Conservation (phyloP, 2,888 invertebrate species). For the Pedicia rivosa region DNA sequence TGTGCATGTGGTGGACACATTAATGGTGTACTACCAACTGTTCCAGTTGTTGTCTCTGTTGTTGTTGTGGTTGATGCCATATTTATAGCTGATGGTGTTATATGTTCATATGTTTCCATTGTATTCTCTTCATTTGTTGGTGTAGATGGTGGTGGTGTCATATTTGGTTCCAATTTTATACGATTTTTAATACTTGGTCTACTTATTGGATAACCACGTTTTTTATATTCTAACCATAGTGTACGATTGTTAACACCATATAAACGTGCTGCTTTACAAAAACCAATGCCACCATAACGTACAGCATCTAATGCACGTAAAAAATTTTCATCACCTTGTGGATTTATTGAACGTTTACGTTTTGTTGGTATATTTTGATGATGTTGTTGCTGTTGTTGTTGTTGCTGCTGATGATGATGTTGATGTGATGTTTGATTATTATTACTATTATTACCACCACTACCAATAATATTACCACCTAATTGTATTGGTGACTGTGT, state of each 20-base stretch:
- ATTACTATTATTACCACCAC: constrained; percentile 8
- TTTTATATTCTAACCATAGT: constrained; percentile 71
- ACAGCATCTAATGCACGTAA: constrained; percentile 68
- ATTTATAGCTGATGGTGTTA: constrained; percentile 24
- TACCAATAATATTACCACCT: constrained; percentile 7
- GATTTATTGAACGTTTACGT: constrained; percentile 58
- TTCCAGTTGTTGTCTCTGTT: constrained; percentile 31
- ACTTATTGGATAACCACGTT: constrained; percentile 67
- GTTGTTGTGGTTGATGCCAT: constrained; percentile 32
- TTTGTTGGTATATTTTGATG: constrained; percentile 32
- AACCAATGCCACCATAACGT: constrained; percentile 66
- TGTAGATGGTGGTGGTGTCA: constrained; percentile 39
- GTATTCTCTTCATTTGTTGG: constrained; percentile 30
- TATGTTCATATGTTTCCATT: constrained; percentile 28
- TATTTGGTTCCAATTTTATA: constrained; percentile 48
- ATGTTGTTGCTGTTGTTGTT: constrained; percentile 7
- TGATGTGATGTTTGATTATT: constrained; percentile 18
- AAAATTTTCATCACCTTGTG: constrained; percentile 71
- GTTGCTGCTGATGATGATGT: constrained; percentile 16
- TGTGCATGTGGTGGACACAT: constrained; percentile 44
- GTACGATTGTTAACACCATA: constrained; percentile 77
- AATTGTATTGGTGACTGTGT: constrained; percentile 29
- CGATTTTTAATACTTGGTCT: constrained; percentile 62
- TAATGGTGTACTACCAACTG: constrained; percentile 37
- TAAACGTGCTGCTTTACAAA: constrained; percentile 70